These are phyloP conservation scores for Mayetiola destructor DNA, from an alignment of 2,888 invertebrate species.

Conservation along the genomic window DNA sequence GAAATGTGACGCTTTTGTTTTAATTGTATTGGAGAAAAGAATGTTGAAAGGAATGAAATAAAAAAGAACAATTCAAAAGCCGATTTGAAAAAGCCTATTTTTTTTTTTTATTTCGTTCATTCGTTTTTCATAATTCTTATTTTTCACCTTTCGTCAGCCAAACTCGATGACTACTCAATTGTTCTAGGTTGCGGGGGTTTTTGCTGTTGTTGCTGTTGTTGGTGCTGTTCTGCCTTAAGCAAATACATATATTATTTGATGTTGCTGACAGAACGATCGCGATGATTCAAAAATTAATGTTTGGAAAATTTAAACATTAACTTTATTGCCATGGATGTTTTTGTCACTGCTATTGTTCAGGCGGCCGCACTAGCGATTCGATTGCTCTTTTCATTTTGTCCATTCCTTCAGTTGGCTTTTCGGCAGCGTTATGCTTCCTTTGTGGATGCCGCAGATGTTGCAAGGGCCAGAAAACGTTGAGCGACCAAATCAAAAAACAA, in stretches of 20 bases:
- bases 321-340: constrained; percentile 1
- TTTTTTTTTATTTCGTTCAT: not conserved
- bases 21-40: not conserved
- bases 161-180: not conserved
- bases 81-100: not conserved
- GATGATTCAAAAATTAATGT: constrained; percentile 3
- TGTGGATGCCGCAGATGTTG: no score
- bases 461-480: no score
- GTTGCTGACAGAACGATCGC: not conserved
- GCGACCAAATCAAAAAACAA: no score
- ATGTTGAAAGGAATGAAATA: not conserved
- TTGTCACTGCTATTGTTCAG: not conserved
- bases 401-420: no score
- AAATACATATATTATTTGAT: not conserved
- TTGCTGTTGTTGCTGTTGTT: not conserved
- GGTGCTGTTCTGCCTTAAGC: not conserved
- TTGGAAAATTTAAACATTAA: constrained; percentile 7
- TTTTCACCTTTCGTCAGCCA: not conserved
- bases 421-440: no score
- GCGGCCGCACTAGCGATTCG: no score
- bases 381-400: no score
- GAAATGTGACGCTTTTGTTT: not conserved
- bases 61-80: not conserved
- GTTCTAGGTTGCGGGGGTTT: not conserved
- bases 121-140: not conserved